phyloP scores from a whole-genome alignment of 2,888 invertebrate genomes.

The Acronicta aceris region DNA sequence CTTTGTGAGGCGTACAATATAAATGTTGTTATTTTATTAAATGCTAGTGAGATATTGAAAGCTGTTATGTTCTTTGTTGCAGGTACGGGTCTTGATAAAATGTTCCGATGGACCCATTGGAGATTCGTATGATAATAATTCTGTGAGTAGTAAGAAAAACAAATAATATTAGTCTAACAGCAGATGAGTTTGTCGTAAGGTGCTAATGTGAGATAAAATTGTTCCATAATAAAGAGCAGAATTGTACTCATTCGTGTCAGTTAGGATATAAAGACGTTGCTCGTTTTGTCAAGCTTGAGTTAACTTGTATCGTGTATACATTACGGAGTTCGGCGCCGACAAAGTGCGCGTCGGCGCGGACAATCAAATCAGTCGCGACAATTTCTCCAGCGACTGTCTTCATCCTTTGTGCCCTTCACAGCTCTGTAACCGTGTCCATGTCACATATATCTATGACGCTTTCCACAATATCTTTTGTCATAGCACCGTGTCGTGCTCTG shows the following conservation, averaged over 20 bases:
- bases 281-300: conserved; percentile 55
- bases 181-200: background rate
- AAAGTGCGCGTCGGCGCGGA: conserved; percentile 78
- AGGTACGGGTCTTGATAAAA: conserved; percentile 71
- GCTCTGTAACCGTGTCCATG: conserved; percentile 42
- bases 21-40: conserved; percentile 61
- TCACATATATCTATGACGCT: conserved; percentile 60
- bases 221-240: conserved; percentile 18
- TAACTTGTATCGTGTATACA: conserved; percentile 41
- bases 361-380: conserved; percentile 82
- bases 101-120: conserved; percentile 27
- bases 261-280: conserved; percentile 69
- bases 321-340: conserved; percentile 65
- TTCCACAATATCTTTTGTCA: conserved; percentile 59
- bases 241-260: conserved; percentile 62
- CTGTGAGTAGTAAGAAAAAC: conserved; percentile 53
- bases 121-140: conserved; percentile 20
- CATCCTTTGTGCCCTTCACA: conserved; percentile 61
- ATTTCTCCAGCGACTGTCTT: conserved; percentile 69
- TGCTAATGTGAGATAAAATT: conserved; percentile 11
- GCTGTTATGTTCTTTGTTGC: conserved; percentile 73
- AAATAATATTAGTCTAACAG: conserved; percentile 7
- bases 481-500: conserved; percentile 33
- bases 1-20: conserved; percentile 67
- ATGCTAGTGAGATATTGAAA: conserved; percentile 62